Evolutionary conservation across 2,797 vertebrate genomes (phyloP), one percentile per base, ranked within the genome.

Genomic region (Rhodeus uyekii): DNA sequence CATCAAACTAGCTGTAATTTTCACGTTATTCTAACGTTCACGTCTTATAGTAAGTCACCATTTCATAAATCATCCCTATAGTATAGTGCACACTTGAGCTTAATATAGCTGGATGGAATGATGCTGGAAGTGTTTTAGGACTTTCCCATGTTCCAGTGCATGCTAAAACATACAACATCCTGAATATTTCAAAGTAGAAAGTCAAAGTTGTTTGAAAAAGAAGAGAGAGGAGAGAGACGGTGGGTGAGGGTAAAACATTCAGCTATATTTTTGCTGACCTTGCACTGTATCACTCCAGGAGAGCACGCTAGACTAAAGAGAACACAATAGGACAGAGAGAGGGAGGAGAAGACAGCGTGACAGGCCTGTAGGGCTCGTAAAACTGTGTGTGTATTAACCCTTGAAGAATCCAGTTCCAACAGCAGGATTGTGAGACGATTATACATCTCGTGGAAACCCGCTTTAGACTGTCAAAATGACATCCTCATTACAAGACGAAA

Each of bases 241-340:
- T 32, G 53, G 24, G 55, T 39, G 32, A 69, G 78, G 34, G 22
- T 50, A 44, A 48, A 72, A 42, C 27, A 29, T 53, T 58, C 78
- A 76, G 78, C 53, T 71, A 39, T 72, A 72, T 82, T 72, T 61
- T 67, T 68, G 80, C 69, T 82, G 68, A 82, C 38, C 68, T 74
- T 73, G 55, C 34, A 64, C 34, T 64, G 16, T 48, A 38, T 27
- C 5, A 14, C 58, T 78, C 55, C 34, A 72, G 22, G 68, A 36
- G 29, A 75, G 81, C 32, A 13, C 2, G 18, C 55, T 32, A 34
- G 18, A n/a, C 32, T 29, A 67, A 55, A 75, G 27, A 27, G 29
- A 24, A 55, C 36, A 74, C 39, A 79, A 58, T 67, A 68, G 29
- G 74, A 22, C 22, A 34, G 9, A 2, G 12, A 58, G 64, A 64